A percentile compares a stretch with the other conserved stretches of the same genome.
Evolutionary conservation across 2,113 vertebrate genomes (phyloP).

Genomic region (Pelodiscus sinensis): DNA sequence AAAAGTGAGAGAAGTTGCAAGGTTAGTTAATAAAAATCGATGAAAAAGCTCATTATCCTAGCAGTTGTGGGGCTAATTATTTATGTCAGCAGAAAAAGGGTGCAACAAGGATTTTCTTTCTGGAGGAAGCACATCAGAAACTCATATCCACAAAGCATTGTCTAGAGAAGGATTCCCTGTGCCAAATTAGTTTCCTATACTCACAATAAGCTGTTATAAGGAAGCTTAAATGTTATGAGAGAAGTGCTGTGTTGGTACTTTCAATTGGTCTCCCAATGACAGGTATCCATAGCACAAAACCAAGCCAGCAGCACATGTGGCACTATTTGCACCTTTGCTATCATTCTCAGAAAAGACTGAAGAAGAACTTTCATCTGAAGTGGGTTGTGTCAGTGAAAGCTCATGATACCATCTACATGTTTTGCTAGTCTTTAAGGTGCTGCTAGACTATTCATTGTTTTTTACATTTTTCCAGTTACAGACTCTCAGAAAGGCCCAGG

Average conservation of each 20-base stretch:
- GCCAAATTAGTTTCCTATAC: neutral
- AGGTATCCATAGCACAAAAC: neutral
- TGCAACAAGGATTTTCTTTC: neutral
- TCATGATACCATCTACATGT: too few species aligned
- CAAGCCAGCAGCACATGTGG: neutral
- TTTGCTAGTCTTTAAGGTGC: too few species aligned
- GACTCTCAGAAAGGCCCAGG: neutral
- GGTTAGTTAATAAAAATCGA: neutral
- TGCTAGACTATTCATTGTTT: too few species aligned
- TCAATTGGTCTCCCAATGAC: neutral
- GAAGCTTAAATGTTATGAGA: neutral
- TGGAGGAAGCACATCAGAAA: neutral
- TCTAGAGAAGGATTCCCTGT: neutral
- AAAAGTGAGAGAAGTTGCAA: neutral
- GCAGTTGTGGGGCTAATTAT: neutral
- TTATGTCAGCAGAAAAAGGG: neutral
- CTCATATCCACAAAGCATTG: neutral
- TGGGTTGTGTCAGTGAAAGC: too few species aligned
- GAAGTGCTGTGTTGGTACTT: neutral
- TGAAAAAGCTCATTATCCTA: neutral
- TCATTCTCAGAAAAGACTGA: neutral
- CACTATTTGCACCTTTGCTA: neutral
- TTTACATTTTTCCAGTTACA: too few species aligned
- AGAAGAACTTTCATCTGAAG: neutral
- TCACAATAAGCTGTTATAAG: neutral